Base-by-base conservation (phyloP, 2,888 invertebrate genomes). In the Thereva unica region DNA sequence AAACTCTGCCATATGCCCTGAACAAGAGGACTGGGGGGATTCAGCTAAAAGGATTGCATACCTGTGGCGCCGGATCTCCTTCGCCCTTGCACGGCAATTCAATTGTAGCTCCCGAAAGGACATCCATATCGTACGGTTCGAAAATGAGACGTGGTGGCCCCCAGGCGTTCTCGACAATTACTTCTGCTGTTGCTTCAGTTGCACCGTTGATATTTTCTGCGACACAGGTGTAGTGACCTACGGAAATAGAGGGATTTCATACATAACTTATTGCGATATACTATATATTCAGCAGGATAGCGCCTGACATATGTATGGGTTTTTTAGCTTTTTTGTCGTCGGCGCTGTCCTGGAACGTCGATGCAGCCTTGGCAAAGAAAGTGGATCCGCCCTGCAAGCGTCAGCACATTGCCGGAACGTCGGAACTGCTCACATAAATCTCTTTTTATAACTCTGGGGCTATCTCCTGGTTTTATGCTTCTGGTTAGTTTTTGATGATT, bases 41-140 rank as follows among this genome's bases (percentile, higher is more conserved):
- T 45, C 10, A 38, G 41, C 50, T 63, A 45, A 55, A 49, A 40
- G n/a, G 4, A 41, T 4, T 35, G 70, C 70, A 67, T 73, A 79
- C 81, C 71, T 84, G 82, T 6, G 94, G 92, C 50, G 85, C 82
- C 0, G 93, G 93, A 67, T 87, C 85, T 12, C 93, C 93, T 71
- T 89, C 87, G 1, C 91, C 90, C 75, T 90, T 87, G 77, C 97
- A 97, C 0, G 92, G 91, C 71, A 97, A 79, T 77, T 91, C 91
- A 45, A 95, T 87, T 42, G 89, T 87, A 40, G 89, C 88, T 64
- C 89, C 90, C 54, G 85, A 83, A 71, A 88, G 85, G 4, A 89
- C 90, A 74, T 91, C 90, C 72, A 91, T 86, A 75, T 91, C 88
- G 76, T 87, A 89, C 0, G 93, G 92, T 75, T 87, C 87, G 73